phyloP scores from a whole-genome alignment of 2,888 invertebrate species.

The Sphaerophoria rueppellii region DNA sequence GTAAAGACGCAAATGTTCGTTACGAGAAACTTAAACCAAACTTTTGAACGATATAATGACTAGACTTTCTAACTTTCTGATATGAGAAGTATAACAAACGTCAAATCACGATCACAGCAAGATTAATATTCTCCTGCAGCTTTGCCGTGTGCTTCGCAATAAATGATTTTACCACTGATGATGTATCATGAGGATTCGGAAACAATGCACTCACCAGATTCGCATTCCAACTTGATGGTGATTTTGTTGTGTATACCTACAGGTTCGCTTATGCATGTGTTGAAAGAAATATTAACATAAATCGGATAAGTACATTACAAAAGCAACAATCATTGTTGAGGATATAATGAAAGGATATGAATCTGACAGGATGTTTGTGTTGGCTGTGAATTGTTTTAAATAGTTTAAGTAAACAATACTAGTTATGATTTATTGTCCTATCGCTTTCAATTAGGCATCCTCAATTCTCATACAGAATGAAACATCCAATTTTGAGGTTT shows the following conservation, averaged over 20 bases:
- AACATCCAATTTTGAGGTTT: background rate
- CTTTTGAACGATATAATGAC: constrained; percentile 47
- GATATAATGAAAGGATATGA: constrained; percentile 52
- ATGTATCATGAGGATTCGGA: too few species aligned
- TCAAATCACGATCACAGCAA: constrained; percentile 43
- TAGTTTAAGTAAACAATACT: constrained; percentile 69
- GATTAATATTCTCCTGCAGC: too few species aligned
- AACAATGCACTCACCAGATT: constrained; percentile 26
- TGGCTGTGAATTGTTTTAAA: constrained; percentile 68
- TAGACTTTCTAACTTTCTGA: constrained; percentile 28
- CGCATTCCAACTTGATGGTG: too few species aligned
- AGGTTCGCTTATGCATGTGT: background rate
- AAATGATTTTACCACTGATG: too few species aligned
- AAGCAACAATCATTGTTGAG: constrained; percentile 28
- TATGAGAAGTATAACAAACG: constrained; percentile 55
- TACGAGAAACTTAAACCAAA: background rate
- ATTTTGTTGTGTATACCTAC: too few species aligned
- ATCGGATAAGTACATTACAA: constrained; percentile 29
- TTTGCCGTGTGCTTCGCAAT: too few species aligned
- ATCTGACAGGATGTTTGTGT: constrained; percentile 55
- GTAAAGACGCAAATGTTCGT: too few species aligned
- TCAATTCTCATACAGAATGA: background rate
- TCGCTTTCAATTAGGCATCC: constrained; percentile 61
- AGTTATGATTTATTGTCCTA: constrained; percentile 67
- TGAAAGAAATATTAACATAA: constrained; percentile 39